phyloP scores from a whole-genome alignment of 2,113 vertebrate genomes.

The Anolis carolinensis region DNA sequence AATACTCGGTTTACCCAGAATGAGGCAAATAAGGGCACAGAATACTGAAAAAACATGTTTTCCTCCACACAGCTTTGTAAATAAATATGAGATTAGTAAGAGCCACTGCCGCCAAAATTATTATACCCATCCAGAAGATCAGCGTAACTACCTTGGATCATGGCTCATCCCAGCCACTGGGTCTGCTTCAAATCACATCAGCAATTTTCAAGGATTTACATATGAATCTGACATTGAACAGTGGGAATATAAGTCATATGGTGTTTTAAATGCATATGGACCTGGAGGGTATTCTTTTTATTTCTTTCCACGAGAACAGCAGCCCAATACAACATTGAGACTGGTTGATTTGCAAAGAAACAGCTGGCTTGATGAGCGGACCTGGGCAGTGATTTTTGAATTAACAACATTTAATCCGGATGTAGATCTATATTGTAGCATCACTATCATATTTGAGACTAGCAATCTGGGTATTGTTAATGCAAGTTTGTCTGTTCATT shows the following conservation, averaged over 20 bases:
- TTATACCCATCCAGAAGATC: constrained; percentile 51
- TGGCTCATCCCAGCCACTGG: constrained; percentile 46
- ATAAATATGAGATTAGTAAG: constrained; percentile 15
- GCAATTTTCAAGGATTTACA: constrained; percentile 56
- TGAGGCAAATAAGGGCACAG: constrained; percentile 70
- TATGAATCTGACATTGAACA: constrained; percentile 48
- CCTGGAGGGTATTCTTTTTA: constrained; percentile 69
- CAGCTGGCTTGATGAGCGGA: constrained; percentile 73
- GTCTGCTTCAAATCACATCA: background rate
- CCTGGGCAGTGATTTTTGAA: constrained; percentile 72
- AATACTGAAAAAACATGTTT: constrained; percentile 35
- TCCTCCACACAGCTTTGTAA: background rate
- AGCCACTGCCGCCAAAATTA: constrained; percentile 63
- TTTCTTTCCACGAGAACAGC: constrained; percentile 67
- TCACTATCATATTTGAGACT: constrained; percentile 68
- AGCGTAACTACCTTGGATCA: constrained; percentile 36
- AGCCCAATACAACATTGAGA: constrained; percentile 60
- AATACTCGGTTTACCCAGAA: constrained; percentile 72
- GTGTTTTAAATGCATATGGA: constrained; percentile 59
- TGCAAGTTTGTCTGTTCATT: constrained; percentile 50
- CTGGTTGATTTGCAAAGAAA: constrained; percentile 52
- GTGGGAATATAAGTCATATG: constrained; percentile 60
- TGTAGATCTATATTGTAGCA: constrained; percentile 57
- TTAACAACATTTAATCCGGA: constrained; percentile 66
- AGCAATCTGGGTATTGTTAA: constrained; percentile 63